phyloP scores from a whole-genome alignment of 1,140 invertebrate genomes.

The Vanessa tameamea region DNA sequence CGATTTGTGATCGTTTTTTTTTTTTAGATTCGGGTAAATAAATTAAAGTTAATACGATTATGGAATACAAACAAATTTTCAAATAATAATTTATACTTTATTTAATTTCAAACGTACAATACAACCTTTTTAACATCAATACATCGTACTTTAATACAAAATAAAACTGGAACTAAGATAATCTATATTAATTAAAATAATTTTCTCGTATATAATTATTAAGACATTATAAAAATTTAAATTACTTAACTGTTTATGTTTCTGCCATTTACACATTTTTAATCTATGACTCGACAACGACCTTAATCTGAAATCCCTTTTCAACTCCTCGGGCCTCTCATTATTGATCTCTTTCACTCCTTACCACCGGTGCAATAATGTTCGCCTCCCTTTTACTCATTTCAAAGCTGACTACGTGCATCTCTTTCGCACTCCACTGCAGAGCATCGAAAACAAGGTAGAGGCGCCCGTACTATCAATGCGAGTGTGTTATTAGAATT shows the following conservation, averaged over 20 bases:
- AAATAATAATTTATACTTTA: no score
- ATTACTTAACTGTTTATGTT: not conserved
- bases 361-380: slow-evolving; percentile 80
- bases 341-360: slow-evolving; percentile 81
- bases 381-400: slow-evolving; percentile 49
- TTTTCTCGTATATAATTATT: not conserved
- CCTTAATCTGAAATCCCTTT: slow-evolving; percentile 81
- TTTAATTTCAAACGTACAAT: no score
- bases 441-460: slow-evolving; percentile 80
- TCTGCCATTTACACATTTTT: slow-evolving; percentile 54
- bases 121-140: no score
- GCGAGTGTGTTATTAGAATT: slow-evolving; percentile 67
- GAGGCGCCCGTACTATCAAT: slow-evolving; percentile 65
- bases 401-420: slow-evolving; percentile 40
- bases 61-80: no score
- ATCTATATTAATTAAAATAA: not conserved
- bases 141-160: not conserved
- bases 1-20: no score
- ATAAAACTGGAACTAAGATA: not conserved
- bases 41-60: no score
- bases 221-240: not conserved
- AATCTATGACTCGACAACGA: slow-evolving; percentile 78
- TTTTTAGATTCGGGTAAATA: no score
- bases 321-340: slow-evolving; percentile 80
- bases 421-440: slow-evolving; percentile 72